These are phyloP conservation scores for Eueremaeus valkanovi DNA, from an alignment of 2,888 invertebrate species.

Conservation along the genomic window DNA sequence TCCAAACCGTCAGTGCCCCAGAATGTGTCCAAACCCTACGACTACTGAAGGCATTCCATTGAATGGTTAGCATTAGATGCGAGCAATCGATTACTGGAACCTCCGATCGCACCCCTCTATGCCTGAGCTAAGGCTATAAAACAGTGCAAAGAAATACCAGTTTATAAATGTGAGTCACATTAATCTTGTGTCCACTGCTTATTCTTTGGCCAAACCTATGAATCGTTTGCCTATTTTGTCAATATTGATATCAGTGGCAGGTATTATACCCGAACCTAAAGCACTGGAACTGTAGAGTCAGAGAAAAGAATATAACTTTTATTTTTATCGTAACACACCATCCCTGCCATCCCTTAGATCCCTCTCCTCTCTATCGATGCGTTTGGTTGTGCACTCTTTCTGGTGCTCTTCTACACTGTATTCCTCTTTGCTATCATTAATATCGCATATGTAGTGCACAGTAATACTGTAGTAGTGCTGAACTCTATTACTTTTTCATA, in stretches of 20 bases:
- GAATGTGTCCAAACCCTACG: background rate
- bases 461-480: no score
- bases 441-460: constrained; percentile 16
- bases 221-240: constrained; percentile 33
- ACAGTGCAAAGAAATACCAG: background rate
- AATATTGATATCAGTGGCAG: constrained; percentile 29
- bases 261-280: background rate
- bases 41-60: background rate
- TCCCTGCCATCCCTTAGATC: background rate
- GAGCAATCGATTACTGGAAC: constrained; percentile 17
- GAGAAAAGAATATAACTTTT: background rate
- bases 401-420: background rate
- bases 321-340: constrained; percentile 10
- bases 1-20: constrained; percentile 12
- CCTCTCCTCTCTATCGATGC: background rate
- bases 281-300: background rate
- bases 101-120: constrained; percentile 18
- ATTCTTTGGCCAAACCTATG: constrained; percentile 14
- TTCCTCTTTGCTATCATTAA: constrained; percentile 13
- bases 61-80: constrained; percentile 7
- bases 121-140: no score
- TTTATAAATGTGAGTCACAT: constrained; percentile 15
- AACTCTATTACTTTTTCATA: constrained; percentile 2
- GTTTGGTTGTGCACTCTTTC: background rate
- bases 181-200: constrained; percentile 30